A percentile compares a stretch with the other conserved stretches of the same genome.
Conservation (phyloP, 1,140 invertebrate species). For the Bemisia tabaci region DNA sequence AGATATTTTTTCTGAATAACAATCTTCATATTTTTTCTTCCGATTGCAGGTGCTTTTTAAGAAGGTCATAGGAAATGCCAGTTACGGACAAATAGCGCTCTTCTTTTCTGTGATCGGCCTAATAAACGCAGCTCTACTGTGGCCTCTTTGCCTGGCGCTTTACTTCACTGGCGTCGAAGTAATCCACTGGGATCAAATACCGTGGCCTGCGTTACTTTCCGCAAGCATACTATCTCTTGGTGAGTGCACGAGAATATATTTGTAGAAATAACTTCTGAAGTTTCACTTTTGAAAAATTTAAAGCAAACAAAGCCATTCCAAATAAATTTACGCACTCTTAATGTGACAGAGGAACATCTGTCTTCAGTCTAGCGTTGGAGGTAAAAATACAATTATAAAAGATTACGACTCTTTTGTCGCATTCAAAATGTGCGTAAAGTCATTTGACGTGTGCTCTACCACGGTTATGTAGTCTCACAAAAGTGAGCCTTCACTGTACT, state of each 20-base stretch:
- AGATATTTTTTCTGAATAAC: too few species aligned
- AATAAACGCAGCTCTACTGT: constrained; percentile 65
- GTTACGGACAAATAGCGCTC: constrained; percentile 69
- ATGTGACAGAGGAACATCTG: not conserved
- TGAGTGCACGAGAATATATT: too few species aligned
- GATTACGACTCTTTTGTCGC: too few species aligned
- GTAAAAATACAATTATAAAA: not conserved
- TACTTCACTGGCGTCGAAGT: constrained; percentile 74
- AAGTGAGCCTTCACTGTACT: too few species aligned
- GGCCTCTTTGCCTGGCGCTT: constrained; percentile 69
- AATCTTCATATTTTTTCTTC: constrained; percentile 8
- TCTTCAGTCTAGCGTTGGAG: too few species aligned
- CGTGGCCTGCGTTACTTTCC: constrained; percentile 62
- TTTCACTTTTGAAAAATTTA: not conserved
- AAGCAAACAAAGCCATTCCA: not conserved
- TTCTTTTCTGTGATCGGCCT: constrained; percentile 78
- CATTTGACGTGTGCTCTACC: too few species aligned
- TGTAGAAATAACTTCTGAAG: not conserved
- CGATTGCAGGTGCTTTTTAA: constrained; percentile 64
- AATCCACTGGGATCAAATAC: constrained; percentile 58
- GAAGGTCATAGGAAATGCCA: constrained; percentile 81
- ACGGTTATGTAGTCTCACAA: too few species aligned
- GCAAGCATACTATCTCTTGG: constrained; percentile 63
- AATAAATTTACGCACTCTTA: not conserved
- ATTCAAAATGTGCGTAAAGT: too few species aligned